A percentile compares a stretch with the other conserved stretches of the same genome.
These are phyloP conservation scores for Drosophila melanosoma DNA, from an alignment of 2,888 invertebrate genomes.

Conservation along the genomic window DNA sequence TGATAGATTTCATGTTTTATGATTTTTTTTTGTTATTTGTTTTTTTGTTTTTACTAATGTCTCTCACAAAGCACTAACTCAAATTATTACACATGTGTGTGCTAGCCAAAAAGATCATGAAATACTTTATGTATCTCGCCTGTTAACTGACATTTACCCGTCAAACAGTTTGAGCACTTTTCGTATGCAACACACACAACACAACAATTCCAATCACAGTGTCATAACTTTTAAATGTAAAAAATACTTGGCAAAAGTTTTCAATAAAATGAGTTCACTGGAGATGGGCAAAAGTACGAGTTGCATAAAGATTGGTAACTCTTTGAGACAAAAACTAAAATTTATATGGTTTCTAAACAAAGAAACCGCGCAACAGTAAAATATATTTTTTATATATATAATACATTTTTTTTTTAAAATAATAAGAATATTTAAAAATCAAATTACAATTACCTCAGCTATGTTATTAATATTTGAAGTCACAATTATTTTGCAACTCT, in stretches of 20 bases:
- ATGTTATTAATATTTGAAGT: no score
- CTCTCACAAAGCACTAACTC: constrained; percentile 46
- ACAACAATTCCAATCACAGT: constrained; percentile 22
- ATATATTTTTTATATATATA: no score
- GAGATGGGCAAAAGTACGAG: neutral
- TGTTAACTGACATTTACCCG: constrained; percentile 37
- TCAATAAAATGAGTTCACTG: constrained; percentile 1
- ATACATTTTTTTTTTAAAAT: no score
- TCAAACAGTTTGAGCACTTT: constrained; percentile 24
- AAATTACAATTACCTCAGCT: no score
- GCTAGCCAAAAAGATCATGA: constrained; percentile 28
- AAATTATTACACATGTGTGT: constrained; percentile 54
- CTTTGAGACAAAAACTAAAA: neutral
- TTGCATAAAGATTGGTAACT: neutral
- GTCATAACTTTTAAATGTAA: constrained; percentile 49
- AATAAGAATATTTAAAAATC: no score
- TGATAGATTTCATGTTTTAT: constrained; percentile 48
- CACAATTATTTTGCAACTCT: neutral
- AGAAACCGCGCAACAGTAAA: no score
- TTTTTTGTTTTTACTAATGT: constrained; percentile 7
- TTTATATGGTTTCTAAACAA: neutral
- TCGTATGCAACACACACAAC: constrained; percentile 10
- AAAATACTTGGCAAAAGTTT: constrained; percentile 10
- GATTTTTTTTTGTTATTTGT: constrained; percentile 16
- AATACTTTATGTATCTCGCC: constrained; percentile 24